Evolutionary conservation across 2,888 invertebrate species (phyloP).

Genomic region (Macrosoma leucophasiata): DNA sequence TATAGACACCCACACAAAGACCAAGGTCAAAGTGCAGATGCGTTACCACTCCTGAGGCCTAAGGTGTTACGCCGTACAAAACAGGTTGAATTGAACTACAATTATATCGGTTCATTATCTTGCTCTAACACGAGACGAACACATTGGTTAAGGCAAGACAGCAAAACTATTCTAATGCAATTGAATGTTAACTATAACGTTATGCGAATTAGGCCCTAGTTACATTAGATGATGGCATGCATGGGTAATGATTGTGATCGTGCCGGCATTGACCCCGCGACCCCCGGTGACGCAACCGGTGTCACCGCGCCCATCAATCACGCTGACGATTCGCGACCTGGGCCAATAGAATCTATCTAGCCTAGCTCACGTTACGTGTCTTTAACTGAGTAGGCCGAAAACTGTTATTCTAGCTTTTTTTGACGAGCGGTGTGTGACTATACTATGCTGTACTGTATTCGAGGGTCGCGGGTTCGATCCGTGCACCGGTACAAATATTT

Average conservation of each 20-base stretch:
- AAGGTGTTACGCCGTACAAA: too few species aligned
- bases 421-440: conserved; percentile 5
- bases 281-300: conserved; percentile 57
- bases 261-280: conserved; percentile 67
- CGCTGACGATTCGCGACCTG: conserved; percentile 60
- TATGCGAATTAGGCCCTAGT: too few species aligned
- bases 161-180: too few species aligned
- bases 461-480: background rate
- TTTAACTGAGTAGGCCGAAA: conserved; percentile 12
- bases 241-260: conserved; percentile 55
- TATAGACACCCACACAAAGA: too few species aligned
- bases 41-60: too few species aligned
- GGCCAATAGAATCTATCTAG: conserved; percentile 28
- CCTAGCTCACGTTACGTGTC: conserved; percentile 26
- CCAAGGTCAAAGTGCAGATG: too few species aligned
- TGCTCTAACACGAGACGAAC: too few species aligned
- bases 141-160: too few species aligned
- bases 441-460: conserved; percentile 9
- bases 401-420: conserved; percentile 7
- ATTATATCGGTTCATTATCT: too few species aligned
- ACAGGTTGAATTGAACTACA: too few species aligned
- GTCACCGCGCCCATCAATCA: conserved; percentile 70
- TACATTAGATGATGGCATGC: too few species aligned
- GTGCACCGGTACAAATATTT: conserved; percentile 8
- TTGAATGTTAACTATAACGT: too few species aligned